Conservation (phyloP, 2,888 invertebrate species). For the Crossocerus cetratus region DNA sequence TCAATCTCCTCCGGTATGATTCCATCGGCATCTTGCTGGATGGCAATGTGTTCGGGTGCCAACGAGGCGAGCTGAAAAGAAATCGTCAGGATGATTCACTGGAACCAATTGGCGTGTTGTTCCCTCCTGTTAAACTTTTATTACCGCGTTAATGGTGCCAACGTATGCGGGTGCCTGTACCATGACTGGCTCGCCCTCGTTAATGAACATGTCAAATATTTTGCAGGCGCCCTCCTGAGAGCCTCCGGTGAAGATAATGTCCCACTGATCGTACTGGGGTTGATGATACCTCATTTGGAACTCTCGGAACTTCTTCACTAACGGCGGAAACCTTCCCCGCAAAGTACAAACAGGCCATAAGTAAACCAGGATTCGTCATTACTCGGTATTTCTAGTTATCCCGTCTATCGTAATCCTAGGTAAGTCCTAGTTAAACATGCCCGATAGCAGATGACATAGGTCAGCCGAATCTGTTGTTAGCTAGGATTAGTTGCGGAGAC, state of each 20-base stretch:
- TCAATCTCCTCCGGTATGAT: slow-evolving; percentile 82
- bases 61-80: slow-evolving; percentile 82
- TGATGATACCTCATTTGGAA: slow-evolving; percentile 82
- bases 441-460: no score
- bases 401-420: no score
- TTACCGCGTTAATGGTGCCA: slow-evolving; percentile 79
- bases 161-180: slow-evolving; percentile 84
- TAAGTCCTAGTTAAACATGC: no score
- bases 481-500: no score
- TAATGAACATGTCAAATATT: slow-evolving; percentile 83
- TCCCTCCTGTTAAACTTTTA: slow-evolving; percentile 35
- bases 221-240: slow-evolving; percentile 87
- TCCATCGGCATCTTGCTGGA: slow-evolving; percentile 84
- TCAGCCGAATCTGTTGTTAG: no score
- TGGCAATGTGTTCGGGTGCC: slow-evolving; percentile 81
- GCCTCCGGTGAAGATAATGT: slow-evolving; percentile 83
- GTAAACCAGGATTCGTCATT: background rate
- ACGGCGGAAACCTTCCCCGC: slow-evolving; percentile 78
- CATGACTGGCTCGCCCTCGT: slow-evolving; percentile 83
- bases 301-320: slow-evolving; percentile 81
- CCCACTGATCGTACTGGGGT: slow-evolving; percentile 80
- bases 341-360: background rate
- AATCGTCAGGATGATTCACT: background rate
- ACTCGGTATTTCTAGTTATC: background rate
- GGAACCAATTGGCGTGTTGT: background rate